These are phyloP conservation scores for Eleginops maclovinus DNA, from an alignment of 2,113 vertebrate species.

Conservation along the genomic window DNA sequence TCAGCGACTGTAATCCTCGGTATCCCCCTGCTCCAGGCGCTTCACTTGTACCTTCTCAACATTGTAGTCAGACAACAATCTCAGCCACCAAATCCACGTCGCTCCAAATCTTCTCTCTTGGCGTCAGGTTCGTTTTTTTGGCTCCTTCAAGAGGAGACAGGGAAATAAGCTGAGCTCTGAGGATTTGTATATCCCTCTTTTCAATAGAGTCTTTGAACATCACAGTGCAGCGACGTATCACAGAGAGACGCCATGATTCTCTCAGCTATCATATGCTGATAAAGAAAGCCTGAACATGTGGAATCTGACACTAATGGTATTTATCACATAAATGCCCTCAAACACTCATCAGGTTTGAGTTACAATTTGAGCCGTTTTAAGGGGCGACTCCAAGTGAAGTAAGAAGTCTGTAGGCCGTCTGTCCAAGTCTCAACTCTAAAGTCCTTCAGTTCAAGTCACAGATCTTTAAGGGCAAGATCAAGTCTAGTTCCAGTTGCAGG, in stretches of 20 bases:
- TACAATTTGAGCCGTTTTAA: not conserved
- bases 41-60: conserved; percentile 43
- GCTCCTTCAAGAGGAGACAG: conserved; percentile 29
- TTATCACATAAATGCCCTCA: not conserved
- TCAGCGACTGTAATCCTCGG: conserved; percentile 47
- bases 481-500: too few relatives aligned
- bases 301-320: conserved; percentile 1
- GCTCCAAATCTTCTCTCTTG: conserved; percentile 57
- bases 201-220: conserved; percentile 35
- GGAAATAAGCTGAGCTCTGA: conserved; percentile 42
- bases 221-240: conserved; percentile 6
- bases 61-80: conserved; percentile 52
- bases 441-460: not conserved
- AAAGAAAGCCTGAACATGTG: not conserved
- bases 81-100: conserved; percentile 52
- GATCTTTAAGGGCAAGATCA: not conserved
- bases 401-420: not conserved
- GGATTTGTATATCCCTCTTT: conserved; percentile 51
- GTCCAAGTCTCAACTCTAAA: not conserved
- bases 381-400: not conserved
- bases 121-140: conserved; percentile 45
- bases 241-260: not conserved
- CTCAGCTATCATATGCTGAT: conserved; percentile 2
- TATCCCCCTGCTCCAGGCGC: conserved; percentile 46
- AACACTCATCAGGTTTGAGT: not conserved